Base-by-base conservation (phyloP, 1,140 invertebrate species). In the Dermatophagoides farinae region DNA sequence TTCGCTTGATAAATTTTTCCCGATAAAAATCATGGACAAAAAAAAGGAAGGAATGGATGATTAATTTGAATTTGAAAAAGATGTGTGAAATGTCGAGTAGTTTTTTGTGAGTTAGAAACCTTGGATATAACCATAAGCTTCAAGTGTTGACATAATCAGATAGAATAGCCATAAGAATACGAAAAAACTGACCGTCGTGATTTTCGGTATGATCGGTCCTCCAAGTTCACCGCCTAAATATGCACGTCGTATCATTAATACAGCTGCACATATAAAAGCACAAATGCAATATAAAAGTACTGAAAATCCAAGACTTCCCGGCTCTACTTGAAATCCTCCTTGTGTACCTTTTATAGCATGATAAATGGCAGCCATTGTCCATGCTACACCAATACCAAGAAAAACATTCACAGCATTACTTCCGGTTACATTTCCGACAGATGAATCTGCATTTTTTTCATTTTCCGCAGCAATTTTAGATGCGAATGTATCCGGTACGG, bases 381-480 rank as follows among this genome's bases (percentile, higher is more conserved):
- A 77, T n/a, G 75, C 74, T 20, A 77, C 68, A 43, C 75, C 75
- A 62, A 77, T 76, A 20, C 77, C 79, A 12, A 81, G 73, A 69
- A 81, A 81, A 41, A 97, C 92, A 72, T 97, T 97, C 44, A 98
- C 95, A 55, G 92, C 93, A 74, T 99, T 99, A 70, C 90, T 96
- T 61, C 95, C 95, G 6, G 92, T 97, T 64, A 98, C 91, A 74
- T 98, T 98, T 47, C 95, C 93, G 11, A 99, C 84, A 53, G 91
- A 93, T 46, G 91, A 90, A 71, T 99, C 95, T 16, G 95, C 95
- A 70, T 91, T 89, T 72, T 91, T 87, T 72, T 98, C 93, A 71
- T 96, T 88, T 62, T 90, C 82, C 37, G 95, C 92, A 50, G 95
- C 91, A 61, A 97, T 89, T 78, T 97, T 97, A 69, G 90, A 96